These are phyloP conservation scores for Eudorcas thomsonii DNA, from an alignment of 2,113 vertebrate species.

Conservation along the genomic window DNA sequence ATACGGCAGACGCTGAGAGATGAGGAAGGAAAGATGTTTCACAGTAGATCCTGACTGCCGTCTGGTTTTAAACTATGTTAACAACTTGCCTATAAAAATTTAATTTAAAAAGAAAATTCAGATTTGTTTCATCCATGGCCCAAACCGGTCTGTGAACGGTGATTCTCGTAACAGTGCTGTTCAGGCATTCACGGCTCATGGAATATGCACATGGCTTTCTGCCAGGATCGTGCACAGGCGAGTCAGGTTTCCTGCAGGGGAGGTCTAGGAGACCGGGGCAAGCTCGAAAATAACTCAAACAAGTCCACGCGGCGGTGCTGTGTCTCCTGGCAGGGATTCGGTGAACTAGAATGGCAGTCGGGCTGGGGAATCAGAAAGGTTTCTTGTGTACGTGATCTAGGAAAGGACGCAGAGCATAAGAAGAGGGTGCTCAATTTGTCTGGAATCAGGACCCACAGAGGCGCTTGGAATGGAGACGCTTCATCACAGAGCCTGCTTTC, in stretches of 20 bases:
- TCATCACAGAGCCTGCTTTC: not conserved
- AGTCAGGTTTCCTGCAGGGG: not conserved
- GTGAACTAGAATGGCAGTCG: not conserved
- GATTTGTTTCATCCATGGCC: not conserved
- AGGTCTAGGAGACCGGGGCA: not conserved
- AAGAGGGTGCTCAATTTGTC: not conserved
- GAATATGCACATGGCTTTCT: fast-evolving
- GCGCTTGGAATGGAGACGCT: not conserved
- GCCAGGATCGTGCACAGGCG: not conserved
- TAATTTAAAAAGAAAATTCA: not conserved
- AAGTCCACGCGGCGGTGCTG: fast-evolving
- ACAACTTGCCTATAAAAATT: not conserved
- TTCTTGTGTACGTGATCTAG: not conserved
- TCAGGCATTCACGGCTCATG: not conserved
- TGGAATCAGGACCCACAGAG: not conserved
- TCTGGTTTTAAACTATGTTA: not conserved
- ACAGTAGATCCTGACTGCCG: not conserved
- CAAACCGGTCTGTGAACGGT: not conserved
- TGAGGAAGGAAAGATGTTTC: not conserved
- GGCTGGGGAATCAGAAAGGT: not conserved
- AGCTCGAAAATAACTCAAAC: not conserved
- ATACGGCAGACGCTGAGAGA: not conserved
- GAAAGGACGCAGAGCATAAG: not conserved
- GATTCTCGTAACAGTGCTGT: not conserved
- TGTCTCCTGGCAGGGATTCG: not conserved